These are phyloP conservation scores for Torymus auratus DNA, from an alignment of 2,888 invertebrate species.

Conservation along the genomic window DNA sequence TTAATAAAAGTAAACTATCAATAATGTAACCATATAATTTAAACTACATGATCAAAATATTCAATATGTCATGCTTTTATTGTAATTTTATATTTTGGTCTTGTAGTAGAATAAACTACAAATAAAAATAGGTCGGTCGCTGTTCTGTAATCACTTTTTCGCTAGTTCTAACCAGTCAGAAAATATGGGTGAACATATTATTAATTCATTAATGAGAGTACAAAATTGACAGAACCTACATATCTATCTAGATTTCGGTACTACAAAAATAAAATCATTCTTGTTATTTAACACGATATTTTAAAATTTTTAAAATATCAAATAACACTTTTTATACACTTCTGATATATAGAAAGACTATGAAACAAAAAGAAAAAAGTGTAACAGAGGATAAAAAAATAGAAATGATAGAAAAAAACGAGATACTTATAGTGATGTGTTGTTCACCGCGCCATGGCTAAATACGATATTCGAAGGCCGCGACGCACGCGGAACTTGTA, in stretches of 20 bases:
- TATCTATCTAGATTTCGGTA: too few relatives aligned
- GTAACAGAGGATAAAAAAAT: neutral
- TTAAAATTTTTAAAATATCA: too few relatives aligned
- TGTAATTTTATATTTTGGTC: conserved; percentile 32
- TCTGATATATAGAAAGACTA: too few relatives aligned
- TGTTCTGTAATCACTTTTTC: conserved; percentile 9
- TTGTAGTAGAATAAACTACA: conserved; percentile 25
- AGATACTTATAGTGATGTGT: neutral
- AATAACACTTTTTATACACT: too few relatives aligned
- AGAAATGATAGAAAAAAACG: neutral
- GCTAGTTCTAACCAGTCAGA: conserved; percentile 5
- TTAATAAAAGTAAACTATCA: neutral
- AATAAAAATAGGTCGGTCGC: conserved; percentile 38
- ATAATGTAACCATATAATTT: too few relatives aligned
- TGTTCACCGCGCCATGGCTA: neutral
- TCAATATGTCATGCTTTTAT: conserved; percentile 23
- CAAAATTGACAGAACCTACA: neutral
- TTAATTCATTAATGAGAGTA: neutral
- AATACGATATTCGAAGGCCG: conserved; percentile 34
- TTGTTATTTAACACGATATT: too few relatives aligned
- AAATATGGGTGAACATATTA: neutral
- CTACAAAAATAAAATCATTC: too few relatives aligned
- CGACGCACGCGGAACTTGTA: conserved; percentile 17
- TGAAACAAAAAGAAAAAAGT: too few relatives aligned
- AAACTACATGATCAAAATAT: neutral